phyloP scores from a whole-genome alignment of 2,888 invertebrate genomes.

The Chrysolina americana region DNA sequence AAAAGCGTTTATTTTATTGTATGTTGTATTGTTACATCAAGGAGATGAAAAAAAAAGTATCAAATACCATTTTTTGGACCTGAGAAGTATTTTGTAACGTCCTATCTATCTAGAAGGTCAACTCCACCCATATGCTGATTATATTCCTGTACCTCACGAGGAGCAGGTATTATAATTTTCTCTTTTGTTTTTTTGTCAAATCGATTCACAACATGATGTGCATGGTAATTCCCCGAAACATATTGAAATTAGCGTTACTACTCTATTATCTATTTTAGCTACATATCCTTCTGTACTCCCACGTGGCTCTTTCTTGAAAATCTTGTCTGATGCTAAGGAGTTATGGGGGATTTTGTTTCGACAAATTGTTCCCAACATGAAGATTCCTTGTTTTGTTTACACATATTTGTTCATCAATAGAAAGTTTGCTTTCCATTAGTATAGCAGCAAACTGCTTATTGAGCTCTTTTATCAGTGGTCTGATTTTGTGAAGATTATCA shows the following conservation, averaged over 20 bases:
- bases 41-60: constrained; percentile 7
- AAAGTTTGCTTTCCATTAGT: constrained; percentile 28
- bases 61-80: constrained; percentile 14
- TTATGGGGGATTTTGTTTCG: constrained; percentile 16
- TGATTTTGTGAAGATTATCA: constrained; percentile 2
- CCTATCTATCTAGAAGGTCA: constrained; percentile 16
- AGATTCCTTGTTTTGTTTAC: neutral
- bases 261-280: constrained; percentile 19
- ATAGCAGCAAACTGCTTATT: constrained; percentile 27
- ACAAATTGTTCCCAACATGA: constrained; percentile 29
- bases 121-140: constrained; percentile 8
- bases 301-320: neutral
- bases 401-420: constrained; percentile 38
- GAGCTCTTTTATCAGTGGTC: neutral
- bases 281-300: constrained; percentile 7
- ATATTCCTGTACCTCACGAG: neutral
- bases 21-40: constrained; percentile 1
- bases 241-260: neutral
- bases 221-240: neutral
- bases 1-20: constrained; percentile 3
- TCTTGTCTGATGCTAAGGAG: neutral
- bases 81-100: neutral
- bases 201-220: neutral
- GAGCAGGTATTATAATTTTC: neutral
- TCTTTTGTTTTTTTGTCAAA: neutral